Evolutionary conservation across 2,888 invertebrate genomes (phyloP), one percentile per base, ranked within the genome.

Genomic region (Amblyteles armatorius): DNA sequence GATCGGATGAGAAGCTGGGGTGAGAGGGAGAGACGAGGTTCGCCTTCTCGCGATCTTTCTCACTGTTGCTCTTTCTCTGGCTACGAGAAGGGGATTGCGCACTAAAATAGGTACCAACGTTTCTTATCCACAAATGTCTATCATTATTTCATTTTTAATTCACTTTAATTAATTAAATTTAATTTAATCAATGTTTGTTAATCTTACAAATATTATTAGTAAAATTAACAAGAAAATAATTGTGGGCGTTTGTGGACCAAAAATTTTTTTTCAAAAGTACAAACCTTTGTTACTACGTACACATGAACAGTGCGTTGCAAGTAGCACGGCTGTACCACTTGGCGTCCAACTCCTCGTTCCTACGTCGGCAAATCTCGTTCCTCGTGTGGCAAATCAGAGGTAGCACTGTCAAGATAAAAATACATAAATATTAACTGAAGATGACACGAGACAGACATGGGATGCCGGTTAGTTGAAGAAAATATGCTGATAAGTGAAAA

Each of bases 241-340:
- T 40, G 11, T 40, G 40, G 40, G 3, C 40, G 11, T 40, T 40
- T 2, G 40, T 0, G 40, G 40, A 2, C 11, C 2, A 40, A 40
- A 40, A 11, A 40, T 11, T 2, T 2, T 40, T 40, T 11, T 40
- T 2, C n/a, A 40, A 40, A 40, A 3, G 11, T 11, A 40, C 33
- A 7, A 33, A 33, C 6, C 1, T 33, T 33, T 33, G 7, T 40
- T 40, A 40, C 9, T 3, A 44, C 67, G 57, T 11, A 50, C 22
- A 36, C 6, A 79, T 11, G 16, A 29, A 82, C 3, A 68, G 60
- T 44, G 71, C 52, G 29, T 81, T 79, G 68, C 73, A 77, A 79
- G 81, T 85, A 85, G 77, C 83, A 67, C 78, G 76, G 79, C 74
- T 82, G 83, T 87, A 82, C 85, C 71, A 87, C 87, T 86, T 86